These are phyloP conservation scores for Argya squamiceps DNA, from an alignment of 2,797 vertebrate species.

Conservation along the genomic window DNA sequence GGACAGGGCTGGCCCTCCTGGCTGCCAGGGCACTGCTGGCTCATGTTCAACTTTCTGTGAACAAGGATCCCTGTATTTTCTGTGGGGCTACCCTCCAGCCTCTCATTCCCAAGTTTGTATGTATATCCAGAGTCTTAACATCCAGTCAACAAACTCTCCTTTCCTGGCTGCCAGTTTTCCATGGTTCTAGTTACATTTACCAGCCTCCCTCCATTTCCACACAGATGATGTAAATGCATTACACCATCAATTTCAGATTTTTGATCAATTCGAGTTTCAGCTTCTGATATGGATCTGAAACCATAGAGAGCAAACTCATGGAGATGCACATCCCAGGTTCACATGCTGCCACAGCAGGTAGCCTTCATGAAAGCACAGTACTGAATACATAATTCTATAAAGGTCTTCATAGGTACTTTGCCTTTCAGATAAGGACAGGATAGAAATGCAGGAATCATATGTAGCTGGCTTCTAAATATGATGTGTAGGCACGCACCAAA, in stretches of 20 bases:
- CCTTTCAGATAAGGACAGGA: not conserved
- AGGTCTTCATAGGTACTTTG: not conserved
- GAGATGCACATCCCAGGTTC: not conserved
- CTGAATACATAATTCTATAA: not conserved
- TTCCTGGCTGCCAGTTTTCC: not conserved
- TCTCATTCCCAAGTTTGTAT: not conserved
- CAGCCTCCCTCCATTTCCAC: not conserved
- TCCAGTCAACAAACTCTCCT: not conserved
- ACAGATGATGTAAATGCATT: not conserved
- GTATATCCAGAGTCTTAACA: not conserved
- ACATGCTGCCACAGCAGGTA: not conserved
- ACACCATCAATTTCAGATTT: not conserved
- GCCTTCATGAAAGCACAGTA: not conserved
- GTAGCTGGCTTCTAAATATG: not conserved
- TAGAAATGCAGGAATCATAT: not conserved
- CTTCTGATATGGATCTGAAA: not conserved
- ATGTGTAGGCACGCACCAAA: not conserved
- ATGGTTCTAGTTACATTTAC: not conserved
- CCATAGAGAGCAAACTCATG: not conserved
- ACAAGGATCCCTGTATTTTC: not conserved
- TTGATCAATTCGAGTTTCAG: not conserved
- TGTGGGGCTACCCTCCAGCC: not conserved
- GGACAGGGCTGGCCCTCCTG: accelerated
- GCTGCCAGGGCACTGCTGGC: not conserved
- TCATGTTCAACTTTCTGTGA: accelerated